Base-by-base conservation (phyloP, 1,140 invertebrate species). In the Coboldia fuscipes region DNA sequence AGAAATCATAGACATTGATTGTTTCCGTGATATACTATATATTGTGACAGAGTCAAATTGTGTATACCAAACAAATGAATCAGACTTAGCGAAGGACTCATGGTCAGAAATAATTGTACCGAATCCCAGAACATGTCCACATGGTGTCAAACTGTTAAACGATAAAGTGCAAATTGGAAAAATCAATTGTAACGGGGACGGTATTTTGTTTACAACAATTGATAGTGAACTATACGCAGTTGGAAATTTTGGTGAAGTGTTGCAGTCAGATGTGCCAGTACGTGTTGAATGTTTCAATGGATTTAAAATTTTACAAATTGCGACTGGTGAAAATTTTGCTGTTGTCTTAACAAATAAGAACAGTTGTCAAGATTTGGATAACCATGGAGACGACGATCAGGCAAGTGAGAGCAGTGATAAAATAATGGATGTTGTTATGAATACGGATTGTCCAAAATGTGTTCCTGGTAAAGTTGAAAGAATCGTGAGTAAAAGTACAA, bases 151-250 rank as follows among this genome's bases (percentile, higher is more conserved):
- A n/a, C 8, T 6, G 6, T 13, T 13, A n/a, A 29, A 6, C 27
- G 9, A n/a, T n/a, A 29, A 15, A 29, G 30, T 32, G 9, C 12
- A 12, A 14, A n/a, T n/a, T n/a, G n/a, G n/a, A n/a, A 9, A 32
- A 10, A 19, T 32, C 3, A n/a, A 14, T 32, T 19, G 17, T n/a
- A 32, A 32, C 21, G 17, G 21, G 10, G 30, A 32, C 12, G 30
- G 30, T 13, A 14, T 19, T 10, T 32, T 32, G 18, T 32, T 32
- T 32, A 21, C 14, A 13, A 32, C 30, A 20, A 14, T 14, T 19
- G 12, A 32, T 12, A 8, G 20, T 32, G 30, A 32, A 14, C 30
- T 32, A n/a, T 32, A 20, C 13, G 30, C 30, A 20, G 13, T 32
- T 17, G 30, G 30, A 3, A 21, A 19, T 32, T 32, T 32, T n/a